These are phyloP conservation scores for Craniophora ligustri DNA, from an alignment of 2,888 invertebrate genomes.

Conservation along the genomic window DNA sequence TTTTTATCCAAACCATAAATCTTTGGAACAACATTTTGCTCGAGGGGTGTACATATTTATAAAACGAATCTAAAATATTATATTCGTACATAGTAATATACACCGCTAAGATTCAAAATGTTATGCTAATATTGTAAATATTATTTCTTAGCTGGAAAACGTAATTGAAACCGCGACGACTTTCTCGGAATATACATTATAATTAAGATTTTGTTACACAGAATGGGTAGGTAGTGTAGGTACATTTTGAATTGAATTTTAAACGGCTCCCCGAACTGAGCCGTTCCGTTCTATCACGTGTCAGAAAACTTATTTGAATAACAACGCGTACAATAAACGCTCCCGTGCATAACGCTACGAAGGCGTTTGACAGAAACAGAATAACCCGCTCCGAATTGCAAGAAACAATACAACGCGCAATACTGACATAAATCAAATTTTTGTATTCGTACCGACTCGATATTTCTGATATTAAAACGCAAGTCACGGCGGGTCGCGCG, in stretches of 20 bases:
- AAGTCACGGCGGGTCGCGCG: slow-evolving; percentile 64
- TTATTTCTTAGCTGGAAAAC: slow-evolving; percentile 47
- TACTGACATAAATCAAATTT: slow-evolving; percentile 79
- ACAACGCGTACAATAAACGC: slow-evolving; percentile 62
- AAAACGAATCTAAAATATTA: slow-evolving; percentile 28
- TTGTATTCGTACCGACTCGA: slow-evolving; percentile 64
- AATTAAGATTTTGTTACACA: slow-evolving; percentile 42
- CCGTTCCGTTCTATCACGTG: slow-evolving; percentile 43
- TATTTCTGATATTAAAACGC: slow-evolving; percentile 75
- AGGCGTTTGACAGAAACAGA: slow-evolving; percentile 77
- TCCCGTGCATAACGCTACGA: slow-evolving; percentile 62
- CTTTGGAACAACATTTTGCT: slow-evolving; percentile 12
- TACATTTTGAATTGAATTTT: slow-evolving; percentile 47
- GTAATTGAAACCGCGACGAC: slow-evolving; percentile 45
- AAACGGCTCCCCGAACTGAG: slow-evolving; percentile 38
- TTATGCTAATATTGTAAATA: slow-evolving; percentile 52
- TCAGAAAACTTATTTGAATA: slow-evolving; percentile 65
- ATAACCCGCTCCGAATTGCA: slow-evolving; percentile 67
- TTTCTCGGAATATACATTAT: slow-evolving; percentile 33
- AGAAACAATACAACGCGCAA: slow-evolving; percentile 78
- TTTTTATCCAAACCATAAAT: slow-evolving; percentile 33
- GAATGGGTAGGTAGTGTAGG: slow-evolving; percentile 26
- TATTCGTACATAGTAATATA: slow-evolving; percentile 31
- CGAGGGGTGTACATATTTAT: slow-evolving; percentile 13
- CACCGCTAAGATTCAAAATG: slow-evolving; percentile 19